phyloP scores from a whole-genome alignment of 2,888 invertebrate species.

The Tillus elongatus region DNA sequence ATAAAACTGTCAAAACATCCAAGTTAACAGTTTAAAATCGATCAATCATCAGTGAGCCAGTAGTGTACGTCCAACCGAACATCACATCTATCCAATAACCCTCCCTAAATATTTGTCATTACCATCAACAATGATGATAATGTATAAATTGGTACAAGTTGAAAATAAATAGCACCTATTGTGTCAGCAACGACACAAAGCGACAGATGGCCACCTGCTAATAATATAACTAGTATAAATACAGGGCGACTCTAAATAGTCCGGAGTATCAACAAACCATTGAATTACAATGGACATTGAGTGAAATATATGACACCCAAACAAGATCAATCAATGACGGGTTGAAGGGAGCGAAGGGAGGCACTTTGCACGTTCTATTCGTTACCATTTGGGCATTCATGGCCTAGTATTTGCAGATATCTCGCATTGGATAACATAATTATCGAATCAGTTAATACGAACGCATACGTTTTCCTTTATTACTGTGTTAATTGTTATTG shows the following conservation, averaged over 20 bases:
- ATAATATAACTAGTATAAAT: too few relatives aligned
- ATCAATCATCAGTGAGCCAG: too few relatives aligned
- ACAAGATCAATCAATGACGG: conserved; percentile 1
- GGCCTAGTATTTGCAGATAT: too few relatives aligned
- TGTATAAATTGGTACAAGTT: neutral
- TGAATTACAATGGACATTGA: neutral
- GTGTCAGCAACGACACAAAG: neutral
- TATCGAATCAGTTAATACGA: too few relatives aligned
- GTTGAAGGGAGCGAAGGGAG: too few relatives aligned
- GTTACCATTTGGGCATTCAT: too few relatives aligned
- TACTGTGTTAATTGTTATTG: too few relatives aligned
- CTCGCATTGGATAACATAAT: too few relatives aligned
- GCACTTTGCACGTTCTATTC: too few relatives aligned
- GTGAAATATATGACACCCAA: conserved; percentile 1
- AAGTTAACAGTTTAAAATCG: conserved; percentile 15
- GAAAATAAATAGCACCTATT: neutral
- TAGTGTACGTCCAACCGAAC: too few relatives aligned
- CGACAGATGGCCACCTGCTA: neutral
- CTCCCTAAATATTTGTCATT: neutral
- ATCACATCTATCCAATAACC: too few relatives aligned
- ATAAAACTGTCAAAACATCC: conserved; percentile 11
- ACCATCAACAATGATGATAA: neutral
- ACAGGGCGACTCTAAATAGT: neutral
- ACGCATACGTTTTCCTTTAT: too few relatives aligned
- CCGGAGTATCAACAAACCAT: conserved; percentile 1